Evolutionary conservation across 2,888 invertebrate species (phyloP), one percentile per base, ranked within the genome.

Genomic region (Diaphora mendica): DNA sequence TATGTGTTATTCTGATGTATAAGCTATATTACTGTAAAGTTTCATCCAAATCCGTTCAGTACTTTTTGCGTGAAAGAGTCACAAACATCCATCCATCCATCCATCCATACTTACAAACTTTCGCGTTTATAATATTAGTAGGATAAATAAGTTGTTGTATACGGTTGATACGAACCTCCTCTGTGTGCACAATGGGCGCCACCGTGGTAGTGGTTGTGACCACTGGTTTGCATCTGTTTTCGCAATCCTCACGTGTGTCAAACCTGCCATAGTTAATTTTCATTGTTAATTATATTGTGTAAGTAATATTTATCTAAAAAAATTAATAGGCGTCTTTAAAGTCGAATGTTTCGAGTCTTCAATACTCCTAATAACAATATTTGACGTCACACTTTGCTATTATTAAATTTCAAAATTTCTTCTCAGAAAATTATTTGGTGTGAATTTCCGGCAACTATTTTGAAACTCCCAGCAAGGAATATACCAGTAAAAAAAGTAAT

Each of bases 171-270:
- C 70, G 8, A 72, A 70, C 72, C 71, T 64, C 30, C 42, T 83
- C 62, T 78, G 77, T 77, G 68, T 85, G 76, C 7, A 79, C 75
- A 0, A 79, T 77, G 69, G 86, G 76, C 9, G 79, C 75, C 1
- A 79, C 77, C 1, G 84, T 83, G 1, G 89, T 87, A 39, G 86
- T 82, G 23, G 79, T 76, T 64, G 70, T n/a, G 0, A 83, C 80
- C n/a, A 62, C 76, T 62, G 77, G 83, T 78, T 90, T 94, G 85
- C 97, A 97, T 65, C 94, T 93, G 48, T 92, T 91, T 82, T 97
- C 97, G 83, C 97, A 97, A 3, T 96, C 96, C 65, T 93, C 93
- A 76, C 92, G 92, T 26, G 96, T 96, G 68, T 96, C 95, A 90
- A 98, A 98, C 82, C 97, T 96, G 88, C 13, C 17, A 11, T 39